These are phyloP conservation scores for Amazona ochrocephala DNA, from an alignment of 2,797 vertebrate species.

Conservation along the genomic window DNA sequence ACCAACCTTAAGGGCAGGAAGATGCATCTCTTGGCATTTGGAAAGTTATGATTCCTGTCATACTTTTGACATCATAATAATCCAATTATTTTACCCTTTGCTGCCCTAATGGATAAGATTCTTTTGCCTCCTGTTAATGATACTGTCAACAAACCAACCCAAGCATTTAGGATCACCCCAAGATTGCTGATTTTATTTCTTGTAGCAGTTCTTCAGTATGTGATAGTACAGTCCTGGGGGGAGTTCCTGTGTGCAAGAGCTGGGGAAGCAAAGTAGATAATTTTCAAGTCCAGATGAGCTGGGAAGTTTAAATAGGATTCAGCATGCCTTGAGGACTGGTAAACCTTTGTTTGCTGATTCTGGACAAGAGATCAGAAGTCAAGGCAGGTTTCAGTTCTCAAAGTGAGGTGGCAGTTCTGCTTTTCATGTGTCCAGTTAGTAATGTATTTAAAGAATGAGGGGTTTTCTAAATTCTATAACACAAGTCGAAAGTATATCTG, in stretches of 20 bases:
- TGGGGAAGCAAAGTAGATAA: not conserved
- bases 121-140: not conserved
- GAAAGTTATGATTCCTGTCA: not conserved
- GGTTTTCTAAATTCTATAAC: not conserved
- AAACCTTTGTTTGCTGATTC: not conserved
- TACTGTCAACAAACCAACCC: not conserved
- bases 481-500: not conserved
- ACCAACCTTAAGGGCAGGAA: not conserved
- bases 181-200: not conserved
- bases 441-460: not conserved
- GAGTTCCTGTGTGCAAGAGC: not conserved
- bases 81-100: not conserved
- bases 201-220: not conserved
- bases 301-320: not conserved
- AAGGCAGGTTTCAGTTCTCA: not conserved
- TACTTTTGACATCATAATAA: not conserved
- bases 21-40: not conserved
- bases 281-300: not conserved
- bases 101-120: not conserved
- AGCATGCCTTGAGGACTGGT: not conserved
- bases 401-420: not conserved
- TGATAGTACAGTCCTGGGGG: not conserved
- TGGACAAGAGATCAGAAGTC: not conserved
- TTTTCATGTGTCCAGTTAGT: not conserved
- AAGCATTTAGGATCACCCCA: not conserved